Evolutionary conservation across 2,888 invertebrate species (phyloP), one percentile per base, ranked within the genome.

Genomic region (Epinotia brunnichana): DNA sequence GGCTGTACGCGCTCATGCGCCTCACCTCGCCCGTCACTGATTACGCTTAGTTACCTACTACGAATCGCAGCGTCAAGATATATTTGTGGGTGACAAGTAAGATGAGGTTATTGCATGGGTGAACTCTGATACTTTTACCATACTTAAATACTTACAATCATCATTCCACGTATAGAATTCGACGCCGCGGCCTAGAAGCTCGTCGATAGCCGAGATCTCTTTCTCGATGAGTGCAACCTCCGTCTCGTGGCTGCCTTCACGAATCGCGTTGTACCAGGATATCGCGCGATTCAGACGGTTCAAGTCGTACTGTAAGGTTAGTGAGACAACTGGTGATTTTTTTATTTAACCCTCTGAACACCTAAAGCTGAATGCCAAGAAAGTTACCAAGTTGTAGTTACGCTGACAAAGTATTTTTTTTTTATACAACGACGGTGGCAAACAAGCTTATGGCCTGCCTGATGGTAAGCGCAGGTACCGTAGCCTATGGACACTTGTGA

Each of bases 191-290:
- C 95, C 93, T 74, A 98, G 93, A 67, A 95, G 89, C 1, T 87
- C 80, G 83, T 98, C 97, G 68, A 98, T 96, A n/a, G 94, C 94
- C 1, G 94, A 92, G 74, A 98, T 94, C 87, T 98, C 97, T 68
- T 95, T 94, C 78, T 95, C 94, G 70, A 98, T 95, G 51, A 98
- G 94, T 21, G 95, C 95, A 74, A 95, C 96, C 88, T 98, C 98
- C 0, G 96, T 96, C 69, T 94, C 94, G 61, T 96, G 95, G 35
- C 97, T 95, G n/a, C 95, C 94, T 24, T 93, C 94, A 63, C 96
- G 94, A 57, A 98, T 95, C 76, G 95, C 95, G 84, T 98, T 98
- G 87, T 98, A 98, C 96, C 97, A 96, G 60, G 95, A 94, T 5
- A 95, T 94, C n/a, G 95, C 95, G n/a, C 95, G 93, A 78, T 93